Evolutionary conservation across 2,797 vertebrate genomes (phyloP), one percentile per base, ranked within the genome.

Genomic region (Melanotaenia parkinsoni): DNA sequence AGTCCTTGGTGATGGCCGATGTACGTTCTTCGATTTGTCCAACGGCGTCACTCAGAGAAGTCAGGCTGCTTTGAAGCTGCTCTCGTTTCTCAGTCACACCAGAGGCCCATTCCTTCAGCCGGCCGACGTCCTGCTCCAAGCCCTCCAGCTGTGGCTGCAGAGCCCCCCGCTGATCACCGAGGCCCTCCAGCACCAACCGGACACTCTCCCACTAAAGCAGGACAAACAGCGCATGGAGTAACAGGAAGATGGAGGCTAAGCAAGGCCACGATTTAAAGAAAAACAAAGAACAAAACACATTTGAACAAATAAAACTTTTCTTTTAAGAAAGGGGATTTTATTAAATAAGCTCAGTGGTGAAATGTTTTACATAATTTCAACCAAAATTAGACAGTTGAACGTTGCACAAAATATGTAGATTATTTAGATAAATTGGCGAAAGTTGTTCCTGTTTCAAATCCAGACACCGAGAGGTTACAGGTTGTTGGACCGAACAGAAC

Each of bases 181-280:
- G 76, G 69, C 83, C 91, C 75, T 94, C 91, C 92, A 96, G 45
- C 77, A 94, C 66, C 62, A 81, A 88, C 86, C 92, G 92, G 75
- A 93, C 81, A 60, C 92, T 90, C 82, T 95, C 92, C 83, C 96
- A 96, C 98, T 99, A 83, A 69, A 94, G 89, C 26, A 65, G 66
- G 70, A 90, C 75, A 91, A 0, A 65, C 0, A 47, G 33, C 0
- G 73, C 65, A 68, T 1, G n/a, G 16, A 81, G 35, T 18, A 35
- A 66, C 1, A 14, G 47, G 4, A 50, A 0, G 5, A 50, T 66
- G 26, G 53, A 56, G 22, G 51, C 8, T 14, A 12, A 3, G 12
- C 26, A 24, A 26, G 3, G 53, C 26, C 2, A 22, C 9, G 4
- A 10, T n/a, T 24, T 26, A 35, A 60, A 62, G 1, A 14, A 2